These are phyloP conservation scores for Hydrolagus affinis DNA, from an alignment of 2,113 vertebrate species.

Conservation along the genomic window DNA sequence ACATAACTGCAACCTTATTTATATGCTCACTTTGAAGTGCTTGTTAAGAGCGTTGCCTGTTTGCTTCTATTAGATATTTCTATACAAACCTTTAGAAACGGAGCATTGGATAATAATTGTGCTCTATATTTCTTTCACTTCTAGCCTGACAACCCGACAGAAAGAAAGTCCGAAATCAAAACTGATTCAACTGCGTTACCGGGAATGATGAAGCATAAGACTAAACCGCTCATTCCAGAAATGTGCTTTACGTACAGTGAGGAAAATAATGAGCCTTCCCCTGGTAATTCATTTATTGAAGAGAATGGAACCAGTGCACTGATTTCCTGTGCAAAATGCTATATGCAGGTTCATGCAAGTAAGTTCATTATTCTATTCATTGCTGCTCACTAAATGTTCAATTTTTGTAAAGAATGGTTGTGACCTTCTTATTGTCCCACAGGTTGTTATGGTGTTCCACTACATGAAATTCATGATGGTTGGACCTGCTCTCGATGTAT, in stretches of 20 bases:
- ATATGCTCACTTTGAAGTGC: no score
- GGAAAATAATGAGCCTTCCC: constrained; percentile 67
- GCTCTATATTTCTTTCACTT: neutral
- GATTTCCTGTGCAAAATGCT: constrained; percentile 76
- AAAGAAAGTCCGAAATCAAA: neutral
- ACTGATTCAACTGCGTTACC: neutral
- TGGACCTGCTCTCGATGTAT: constrained; percentile 87
- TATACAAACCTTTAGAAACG: neutral
- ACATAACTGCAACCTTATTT: no score
- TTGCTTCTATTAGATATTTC: no score
- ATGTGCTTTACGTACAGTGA: constrained; percentile 91
- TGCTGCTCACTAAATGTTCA: neutral
- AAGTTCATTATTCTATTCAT: constrained; percentile 46
- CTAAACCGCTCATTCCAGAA: constrained; percentile 85
- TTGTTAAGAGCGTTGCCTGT: no score
- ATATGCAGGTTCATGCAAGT: constrained; percentile 88
- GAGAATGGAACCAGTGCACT: constrained; percentile 86
- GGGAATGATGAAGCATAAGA: constrained; percentile 43
- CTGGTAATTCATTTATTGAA: constrained; percentile 75
- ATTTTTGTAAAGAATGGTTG: neutral
- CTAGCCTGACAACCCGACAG: neutral
- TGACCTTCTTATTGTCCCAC: constrained; percentile 34
- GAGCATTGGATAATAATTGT: neutral
- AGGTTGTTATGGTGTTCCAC: constrained; percentile 90
- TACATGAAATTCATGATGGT: constrained; percentile 60